Conservation (phyloP, 2,113 vertebrate genomes). For the Charina bottae region DNA sequence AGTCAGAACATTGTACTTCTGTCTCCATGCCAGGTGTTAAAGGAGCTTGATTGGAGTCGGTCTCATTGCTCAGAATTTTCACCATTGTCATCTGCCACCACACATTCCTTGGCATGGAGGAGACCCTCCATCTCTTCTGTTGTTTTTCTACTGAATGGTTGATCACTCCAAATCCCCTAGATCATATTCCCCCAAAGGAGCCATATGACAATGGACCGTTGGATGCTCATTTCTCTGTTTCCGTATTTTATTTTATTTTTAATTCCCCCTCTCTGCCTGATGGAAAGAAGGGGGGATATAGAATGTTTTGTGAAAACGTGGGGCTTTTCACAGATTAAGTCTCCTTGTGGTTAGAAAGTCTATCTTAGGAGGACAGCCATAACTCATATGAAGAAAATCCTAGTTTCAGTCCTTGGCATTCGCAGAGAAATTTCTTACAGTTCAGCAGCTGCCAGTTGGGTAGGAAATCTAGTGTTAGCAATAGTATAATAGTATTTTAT, state of each 20-base stretch:
- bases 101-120: neutral
- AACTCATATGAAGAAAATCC: neutral
- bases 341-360: neutral
- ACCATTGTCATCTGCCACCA: neutral
- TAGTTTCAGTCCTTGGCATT: neutral
- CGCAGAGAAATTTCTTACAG: neutral
- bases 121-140: neutral
- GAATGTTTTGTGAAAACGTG: neutral
- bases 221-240: neutral
- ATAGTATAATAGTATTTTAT: no score
- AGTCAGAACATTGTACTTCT: neutral
- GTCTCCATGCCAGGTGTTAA: neutral
- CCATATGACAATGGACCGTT: neutral
- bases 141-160: conserved; percentile 29
- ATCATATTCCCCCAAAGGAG: neutral
- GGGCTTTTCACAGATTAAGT: neutral
- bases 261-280: neutral
- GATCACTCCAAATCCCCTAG: conserved; percentile 28
- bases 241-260: neutral
- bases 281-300: neutral
- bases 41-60: conserved; percentile 1
- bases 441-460: neutral
- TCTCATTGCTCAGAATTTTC: neutral
- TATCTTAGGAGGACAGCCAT: neutral
- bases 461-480: neutral